Base-by-base conservation (phyloP, 2,113 vertebrate genomes). In the Notarius quadriscutis region DNA sequence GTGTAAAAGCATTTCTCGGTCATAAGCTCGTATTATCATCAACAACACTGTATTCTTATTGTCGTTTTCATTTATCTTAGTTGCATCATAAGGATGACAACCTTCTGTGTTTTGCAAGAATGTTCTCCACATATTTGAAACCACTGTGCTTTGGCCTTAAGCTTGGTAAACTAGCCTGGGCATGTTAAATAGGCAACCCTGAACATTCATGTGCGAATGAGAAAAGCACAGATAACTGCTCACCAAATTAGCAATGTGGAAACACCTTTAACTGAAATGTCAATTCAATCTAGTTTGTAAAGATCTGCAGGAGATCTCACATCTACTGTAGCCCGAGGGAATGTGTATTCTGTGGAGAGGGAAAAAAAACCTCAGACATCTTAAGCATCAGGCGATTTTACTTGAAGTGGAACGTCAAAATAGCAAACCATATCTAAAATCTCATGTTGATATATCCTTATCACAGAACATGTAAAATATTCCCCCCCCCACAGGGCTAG, bases 161-260 rank as follows among this genome's bases (percentile, higher is more conserved):
- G 62, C 50, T n/a, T 41, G 14, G 14, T 15, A 67, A 41, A 81
- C 62, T 6, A 69, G 85, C 17, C 50, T 17, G 50, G 50, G 51
- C 85, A 80, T 57, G 85, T 48, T 34, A 80, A 67, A 63, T 25
- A 27, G 27, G 62, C 27, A 86, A 60, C 18, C 30, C 75, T 63
- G 9, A 69, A 69, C 75, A 34, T 67, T 57, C 48, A 86, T 81
- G 62, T 80, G 51, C 18, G 69, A 81, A 81, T 80, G 14, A 80
- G 50, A 8, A 27, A 17, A 86, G 58, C 9, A 51, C 6, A 20
- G 20, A 57, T 53, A 62, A 65, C 57, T 14, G 22, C 62, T 63
- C 84, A 62, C 22, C 58, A 63, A 77, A 85, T 34, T 58, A 69
- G 53, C 62, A 80, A 69, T 86, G 27, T 4, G 30, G 27, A 50